phyloP scores from a whole-genome alignment of 1,140 invertebrate species.

The Lepidurus apus region DNA sequence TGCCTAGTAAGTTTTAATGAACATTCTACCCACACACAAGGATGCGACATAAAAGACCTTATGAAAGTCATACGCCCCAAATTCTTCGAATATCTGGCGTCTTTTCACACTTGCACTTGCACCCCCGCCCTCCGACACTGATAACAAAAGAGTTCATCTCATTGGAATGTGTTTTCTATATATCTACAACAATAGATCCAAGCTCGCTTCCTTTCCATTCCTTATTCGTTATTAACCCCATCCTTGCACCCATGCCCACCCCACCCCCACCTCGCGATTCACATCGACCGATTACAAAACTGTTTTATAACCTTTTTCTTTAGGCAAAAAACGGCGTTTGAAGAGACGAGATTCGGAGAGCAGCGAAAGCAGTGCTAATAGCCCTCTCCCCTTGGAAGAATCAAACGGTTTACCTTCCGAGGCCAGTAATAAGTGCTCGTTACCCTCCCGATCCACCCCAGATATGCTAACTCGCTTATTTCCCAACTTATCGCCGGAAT shows the following conservation, averaged over 20 bases:
- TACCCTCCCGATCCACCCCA: conserved; percentile 45
- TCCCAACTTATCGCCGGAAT: conserved; percentile 70
- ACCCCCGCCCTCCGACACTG: not conserved
- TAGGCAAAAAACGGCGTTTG: conserved; percentile 35
- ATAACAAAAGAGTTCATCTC: conserved; percentile 12
- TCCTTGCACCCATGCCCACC: not conserved
- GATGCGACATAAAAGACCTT: not conserved
- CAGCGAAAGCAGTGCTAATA: conserved; percentile 22
- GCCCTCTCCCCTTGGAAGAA: conserved; percentile 32
- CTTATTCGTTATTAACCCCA: not conserved
- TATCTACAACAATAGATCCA: not conserved
- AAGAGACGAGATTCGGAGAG: conserved; percentile 29
- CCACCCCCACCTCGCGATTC: not conserved
- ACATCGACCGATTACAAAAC: not conserved
- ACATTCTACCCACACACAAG: not conserved
- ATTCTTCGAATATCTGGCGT: not conserved
- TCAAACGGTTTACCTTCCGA: conserved; percentile 1
- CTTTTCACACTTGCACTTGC: conserved; percentile 19
- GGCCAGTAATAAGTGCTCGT: conserved; percentile 23
- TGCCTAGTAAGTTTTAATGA: conserved; percentile 2
- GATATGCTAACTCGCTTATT: conserved; percentile 75
- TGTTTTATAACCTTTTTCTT: not conserved
- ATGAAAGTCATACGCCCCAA: not conserved
- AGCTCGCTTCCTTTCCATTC: not conserved
- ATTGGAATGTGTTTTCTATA: conserved; percentile 8